phyloP scores from a whole-genome alignment of 2,113 vertebrate genomes.

The Pitta sordida region DNA sequence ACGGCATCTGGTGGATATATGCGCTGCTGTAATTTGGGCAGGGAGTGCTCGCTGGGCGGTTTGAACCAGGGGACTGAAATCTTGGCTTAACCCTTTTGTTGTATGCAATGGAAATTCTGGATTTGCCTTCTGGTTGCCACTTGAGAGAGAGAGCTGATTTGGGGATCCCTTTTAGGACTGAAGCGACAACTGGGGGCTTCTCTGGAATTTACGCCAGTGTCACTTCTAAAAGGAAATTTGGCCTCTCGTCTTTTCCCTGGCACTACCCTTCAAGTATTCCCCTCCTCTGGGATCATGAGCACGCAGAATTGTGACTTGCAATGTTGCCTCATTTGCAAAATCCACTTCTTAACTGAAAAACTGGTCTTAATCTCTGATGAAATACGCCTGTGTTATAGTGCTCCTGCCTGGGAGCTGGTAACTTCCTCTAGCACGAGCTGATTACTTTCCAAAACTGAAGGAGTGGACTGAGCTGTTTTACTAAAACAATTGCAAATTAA shows the following conservation, averaged over 20 bases:
- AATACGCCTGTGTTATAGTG: background rate
- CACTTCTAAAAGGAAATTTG: background rate
- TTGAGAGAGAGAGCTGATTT: background rate
- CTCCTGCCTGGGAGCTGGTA: slow-evolving; percentile 22
- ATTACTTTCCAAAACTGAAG: slow-evolving; percentile 70
- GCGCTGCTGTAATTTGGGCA: slow-evolving; percentile 56
- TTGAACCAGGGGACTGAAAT: slow-evolving; percentile 17
- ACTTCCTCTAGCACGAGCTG: slow-evolving; percentile 62
- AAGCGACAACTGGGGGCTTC: rapidly evolving
- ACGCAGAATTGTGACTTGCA: background rate
- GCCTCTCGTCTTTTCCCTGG: background rate
- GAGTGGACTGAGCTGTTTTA: slow-evolving; percentile 74
- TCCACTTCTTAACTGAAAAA: slow-evolving; percentile 50
- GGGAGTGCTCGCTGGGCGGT: slow-evolving; percentile 31
- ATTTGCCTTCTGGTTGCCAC: background rate
- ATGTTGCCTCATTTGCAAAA: background rate
- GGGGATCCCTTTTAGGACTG: background rate
- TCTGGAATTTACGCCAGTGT: rapidly evolving
- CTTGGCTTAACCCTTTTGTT: slow-evolving; percentile 42
- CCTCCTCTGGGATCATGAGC: background rate
- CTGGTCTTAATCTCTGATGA: slow-evolving; percentile 34
- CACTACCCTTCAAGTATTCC: background rate
- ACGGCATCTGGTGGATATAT: slow-evolving; percentile 71
- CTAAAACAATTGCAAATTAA: slow-evolving; percentile 70
- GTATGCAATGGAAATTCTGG: background rate